Base-by-base conservation (phyloP, 2,113 vertebrate species). In the Channa maculata region DNA sequence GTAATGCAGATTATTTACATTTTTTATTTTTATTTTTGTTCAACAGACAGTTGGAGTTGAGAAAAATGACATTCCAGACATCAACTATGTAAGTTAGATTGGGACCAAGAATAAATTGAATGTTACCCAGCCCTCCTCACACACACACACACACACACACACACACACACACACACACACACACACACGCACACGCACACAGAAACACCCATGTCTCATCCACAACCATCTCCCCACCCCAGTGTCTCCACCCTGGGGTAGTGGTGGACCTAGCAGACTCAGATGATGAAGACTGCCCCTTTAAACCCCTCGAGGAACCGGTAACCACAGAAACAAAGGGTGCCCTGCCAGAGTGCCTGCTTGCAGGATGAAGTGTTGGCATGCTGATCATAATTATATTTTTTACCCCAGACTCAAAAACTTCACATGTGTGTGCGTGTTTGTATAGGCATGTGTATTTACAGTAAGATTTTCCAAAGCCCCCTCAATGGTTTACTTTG, bases 41-140 rank as follows among this genome's bases (percentile, higher is more conserved):
- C 76, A 78, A 88, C 94, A 99, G 98, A 98, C 98, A 93, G 95
- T 99, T 86, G 98, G 98, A 89, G 98, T 99, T 81, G 98, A 99
- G 83, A 99, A 99, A 94, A 98, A 98, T 5, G 98, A 99, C 91
- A 99, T 99, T 89, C 98, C 98, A 69, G 98, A 99, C 92, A 97
- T 99, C 84, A 98, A 97, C 54, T 98, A 99, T 92, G 98, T 99
- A 94, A 96, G 96, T 92, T n/a, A 65, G 33, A 11, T 8, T 3
- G 24, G 8, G 12, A 72, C 4, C 5, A 55, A 66, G 44, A 80
- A 53, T 46, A 12, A 38, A 38, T 52, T 14, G 37, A 62, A 62
- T 48, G 73, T 62, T 14, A 80, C 24, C n/a, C 36, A 53, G 12
- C 8, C 38, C 45, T 63, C 37, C 4, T 51, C 3, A 5, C 38